phyloP scores from a whole-genome alignment of 2,113 vertebrate genomes.

The Dipodomys merriami region DNA sequence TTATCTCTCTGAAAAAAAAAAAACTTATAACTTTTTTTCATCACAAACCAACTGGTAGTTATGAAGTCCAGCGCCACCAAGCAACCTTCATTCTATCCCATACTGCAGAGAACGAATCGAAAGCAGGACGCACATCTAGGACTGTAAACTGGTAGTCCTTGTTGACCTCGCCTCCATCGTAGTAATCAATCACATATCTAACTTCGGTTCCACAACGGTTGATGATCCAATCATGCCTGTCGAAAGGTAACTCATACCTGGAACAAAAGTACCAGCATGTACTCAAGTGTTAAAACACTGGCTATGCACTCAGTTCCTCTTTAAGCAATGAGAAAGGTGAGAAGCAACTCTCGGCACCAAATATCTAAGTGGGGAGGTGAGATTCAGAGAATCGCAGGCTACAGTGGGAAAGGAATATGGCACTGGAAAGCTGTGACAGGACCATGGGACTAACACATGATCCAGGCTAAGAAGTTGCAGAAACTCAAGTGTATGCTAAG shows the following conservation, averaged over 20 bases:
- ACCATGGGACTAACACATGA: not conserved
- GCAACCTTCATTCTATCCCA: constrained; percentile 98
- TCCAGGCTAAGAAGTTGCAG: not conserved
- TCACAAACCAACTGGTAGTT: constrained; percentile 55
- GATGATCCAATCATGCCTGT: constrained; percentile 97
- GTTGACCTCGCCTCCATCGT: constrained; percentile 92
- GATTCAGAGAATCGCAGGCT: not conserved
- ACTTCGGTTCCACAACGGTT: constrained; percentile 96
- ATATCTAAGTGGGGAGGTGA: not conserved
- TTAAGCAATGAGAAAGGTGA: not conserved
- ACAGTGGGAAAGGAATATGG: not conserved
- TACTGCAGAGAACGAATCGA: constrained; percentile 92
- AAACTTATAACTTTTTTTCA: not conserved
- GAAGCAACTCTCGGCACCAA: not conserved
- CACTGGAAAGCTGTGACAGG: too few species aligned
- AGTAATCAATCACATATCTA: constrained; percentile 97
- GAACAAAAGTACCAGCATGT: not conserved
- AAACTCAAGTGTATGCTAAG: not conserved
- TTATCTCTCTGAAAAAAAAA: constrained; percentile 29
- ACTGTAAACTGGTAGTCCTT: constrained; percentile 94
- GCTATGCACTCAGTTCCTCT: not conserved
- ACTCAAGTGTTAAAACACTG: not conserved
- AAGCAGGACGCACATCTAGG: constrained; percentile 95
- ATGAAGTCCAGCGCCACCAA: constrained; percentile 98
- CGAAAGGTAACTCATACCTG: constrained; percentile 97